Base-by-base conservation (phyloP, 2,113 vertebrate genomes). In the Passer domesticus region DNA sequence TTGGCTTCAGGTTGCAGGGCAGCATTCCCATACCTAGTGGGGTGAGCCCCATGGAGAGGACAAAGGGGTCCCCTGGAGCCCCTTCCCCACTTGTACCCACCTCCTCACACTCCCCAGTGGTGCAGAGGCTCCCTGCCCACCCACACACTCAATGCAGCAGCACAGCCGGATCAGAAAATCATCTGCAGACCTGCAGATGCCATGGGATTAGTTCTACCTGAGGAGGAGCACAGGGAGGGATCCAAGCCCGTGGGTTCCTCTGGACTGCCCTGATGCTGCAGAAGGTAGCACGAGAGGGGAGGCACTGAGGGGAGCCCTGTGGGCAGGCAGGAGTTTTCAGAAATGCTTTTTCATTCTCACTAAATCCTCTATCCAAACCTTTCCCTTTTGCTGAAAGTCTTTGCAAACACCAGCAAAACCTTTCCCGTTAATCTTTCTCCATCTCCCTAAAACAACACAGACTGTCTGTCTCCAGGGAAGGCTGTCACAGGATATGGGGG, bases 391-490 rank as follows among this genome's bases (percentile, higher is more conserved):
- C 97, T 94, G 15, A 5, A 92, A 95, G 72, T 74, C 91, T 95
- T 59, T 91, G 89, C 94, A 93, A 95, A 95, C 91, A 94, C 89
- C 15, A 88, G 85, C 92, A 95, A 93, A 95, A 96, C 86, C 90
- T 94, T 94, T 97, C 94, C 96, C 78, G 59, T 93, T 97, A 97
- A 96, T 97, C 92, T 96, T 93, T 81, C 95, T 75, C 92, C 95
- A 95, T 96, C 96, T 92, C 14, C 0, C 95, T 97, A 96, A 97
- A 97, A 96, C 92, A 97, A 98, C 96, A 97, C 91, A 95, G 95
- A 95, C 96, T 96, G 95, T 72, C 96, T 96, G 96, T 96, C 97
- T 97, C 97, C 95, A 94, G 96, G 95, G 94, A 96, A 95, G 93
- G 91, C 93, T 96, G 94, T 96, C 93, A 96, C 94, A 96, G 97